Conservation (phyloP, 2,797 vertebrate genomes). For the Enteromius anoplus region DNA sequence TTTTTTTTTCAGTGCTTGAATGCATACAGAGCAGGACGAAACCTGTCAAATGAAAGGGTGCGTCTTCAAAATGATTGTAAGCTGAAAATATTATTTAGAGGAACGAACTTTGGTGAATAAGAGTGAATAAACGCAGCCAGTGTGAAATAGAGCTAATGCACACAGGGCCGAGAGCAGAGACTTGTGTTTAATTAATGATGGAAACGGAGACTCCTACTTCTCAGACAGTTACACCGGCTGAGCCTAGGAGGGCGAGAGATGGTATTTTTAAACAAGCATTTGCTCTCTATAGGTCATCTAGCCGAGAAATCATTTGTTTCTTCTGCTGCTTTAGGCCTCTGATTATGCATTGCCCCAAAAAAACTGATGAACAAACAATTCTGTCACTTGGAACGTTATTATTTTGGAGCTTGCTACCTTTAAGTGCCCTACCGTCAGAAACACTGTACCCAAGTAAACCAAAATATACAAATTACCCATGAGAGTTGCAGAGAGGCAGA, state of each 20-base stretch:
- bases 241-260: slow-evolving; percentile 72
- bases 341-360: slow-evolving; percentile 1
- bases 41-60: slow-evolving; percentile 16
- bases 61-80: neutral
- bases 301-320: neutral
- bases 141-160: slow-evolving; percentile 73
- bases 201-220: slow-evolving; percentile 72
- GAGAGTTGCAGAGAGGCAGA: neutral
- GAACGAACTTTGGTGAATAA: neutral
- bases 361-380: neutral
- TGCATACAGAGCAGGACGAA: neutral
- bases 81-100: slow-evolving; percentile 3
- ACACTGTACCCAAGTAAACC: neutral
- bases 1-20: neutral
- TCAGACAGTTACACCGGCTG: slow-evolving; percentile 69
- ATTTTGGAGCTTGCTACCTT: neutral
- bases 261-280: slow-evolving; percentile 70
- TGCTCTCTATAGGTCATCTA: slow-evolving; percentile 50
- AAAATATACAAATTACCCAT: slow-evolving; percentile 60
- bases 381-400: neutral
- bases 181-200: slow-evolving; percentile 81
- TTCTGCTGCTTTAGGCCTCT: neutral
- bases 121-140: slow-evolving; percentile 65
- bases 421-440: neutral
- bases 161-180: slow-evolving; percentile 72